phyloP scores from a whole-genome alignment of 2,113 vertebrate genomes.

The Azemiops feae region DNA sequence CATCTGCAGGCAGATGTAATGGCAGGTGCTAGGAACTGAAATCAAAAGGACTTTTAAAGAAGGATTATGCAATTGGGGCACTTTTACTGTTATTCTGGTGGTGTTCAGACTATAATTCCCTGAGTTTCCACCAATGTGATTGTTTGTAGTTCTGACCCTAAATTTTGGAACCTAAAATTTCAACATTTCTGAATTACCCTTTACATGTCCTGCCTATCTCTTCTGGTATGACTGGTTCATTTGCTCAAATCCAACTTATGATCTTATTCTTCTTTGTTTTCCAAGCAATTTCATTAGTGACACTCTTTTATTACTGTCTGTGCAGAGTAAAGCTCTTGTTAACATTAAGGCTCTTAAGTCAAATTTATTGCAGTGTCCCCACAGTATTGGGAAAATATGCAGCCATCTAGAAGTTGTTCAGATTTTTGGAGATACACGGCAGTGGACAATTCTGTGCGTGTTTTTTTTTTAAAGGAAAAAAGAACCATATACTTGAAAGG shows the following conservation, averaged over 20 bases:
- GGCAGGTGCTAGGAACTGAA: background rate
- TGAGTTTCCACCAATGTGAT: background rate
- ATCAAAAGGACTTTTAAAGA: background rate
- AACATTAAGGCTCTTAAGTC: background rate
- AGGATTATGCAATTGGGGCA: background rate
- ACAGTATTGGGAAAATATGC: background rate
- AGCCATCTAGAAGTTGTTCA: background rate
- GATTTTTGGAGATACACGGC: background rate
- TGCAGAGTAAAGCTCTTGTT: background rate
- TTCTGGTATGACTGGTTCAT: rapidly evolving
- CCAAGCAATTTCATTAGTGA: background rate
- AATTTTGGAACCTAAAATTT: background rate
- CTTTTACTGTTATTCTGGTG: background rate
- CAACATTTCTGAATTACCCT: background rate
- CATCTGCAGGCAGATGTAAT: background rate
- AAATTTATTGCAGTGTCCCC: constrained; percentile 1
- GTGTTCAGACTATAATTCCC: background rate
- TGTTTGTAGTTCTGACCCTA: background rate
- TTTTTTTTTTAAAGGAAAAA: background rate
- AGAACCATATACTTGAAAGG: constrained; percentile 31
- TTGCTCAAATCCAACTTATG: rapidly evolving
- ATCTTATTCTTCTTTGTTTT: background rate
- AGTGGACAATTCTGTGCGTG: constrained; percentile 8
- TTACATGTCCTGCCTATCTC: background rate
- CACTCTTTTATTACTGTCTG: background rate